phyloP scores from a whole-genome alignment of 2,888 invertebrate genomes.

The Drosophila siamana region DNA sequence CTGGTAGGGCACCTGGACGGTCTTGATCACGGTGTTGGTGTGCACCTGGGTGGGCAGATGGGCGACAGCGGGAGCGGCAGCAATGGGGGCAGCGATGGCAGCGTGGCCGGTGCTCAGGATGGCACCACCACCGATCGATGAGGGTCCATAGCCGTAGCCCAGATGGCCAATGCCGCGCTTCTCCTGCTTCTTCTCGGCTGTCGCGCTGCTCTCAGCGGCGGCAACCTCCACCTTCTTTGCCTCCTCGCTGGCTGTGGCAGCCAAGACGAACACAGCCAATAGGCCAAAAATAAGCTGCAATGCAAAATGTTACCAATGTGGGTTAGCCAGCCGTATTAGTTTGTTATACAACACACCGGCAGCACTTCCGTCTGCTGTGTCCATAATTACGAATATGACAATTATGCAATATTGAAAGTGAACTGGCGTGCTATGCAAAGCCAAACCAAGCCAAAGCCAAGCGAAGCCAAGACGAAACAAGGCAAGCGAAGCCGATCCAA shows the following conservation, averaged over 20 bases:
- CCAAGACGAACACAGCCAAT: constrained; percentile 87
- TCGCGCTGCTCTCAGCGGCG: constrained; percentile 85
- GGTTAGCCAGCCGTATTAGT: constrained; percentile 48
- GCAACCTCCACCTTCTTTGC: constrained; percentile 86
- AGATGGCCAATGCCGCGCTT: constrained; percentile 89
- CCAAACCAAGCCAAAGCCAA: not conserved
- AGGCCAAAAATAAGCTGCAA: constrained; percentile 84
- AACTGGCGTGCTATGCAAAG: constrained; percentile 19
- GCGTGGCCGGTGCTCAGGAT: constrained; percentile 74
- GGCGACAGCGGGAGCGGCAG: constrained; percentile 40
- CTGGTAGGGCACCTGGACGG: constrained; percentile 89
- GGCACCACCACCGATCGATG: constrained; percentile 85
- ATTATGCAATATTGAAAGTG: constrained; percentile 65
- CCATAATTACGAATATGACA: constrained; percentile 69
- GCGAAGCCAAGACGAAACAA: not conserved
- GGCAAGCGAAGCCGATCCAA: constrained; percentile 6
- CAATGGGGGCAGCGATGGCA: constrained; percentile 85
- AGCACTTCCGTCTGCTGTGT: constrained; percentile 58
- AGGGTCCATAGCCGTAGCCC: constrained; percentile 87
- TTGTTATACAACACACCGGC: constrained; percentile 47
- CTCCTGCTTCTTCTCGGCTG: constrained; percentile 90
- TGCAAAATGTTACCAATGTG: constrained; percentile 38
- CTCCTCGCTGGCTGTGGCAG: constrained; percentile 87
- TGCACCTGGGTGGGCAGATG: constrained; percentile 87
- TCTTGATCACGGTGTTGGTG: constrained; percentile 89